phyloP scores from a whole-genome alignment of 2,888 invertebrate species.

The Archaeoteleia sp. region DNA sequence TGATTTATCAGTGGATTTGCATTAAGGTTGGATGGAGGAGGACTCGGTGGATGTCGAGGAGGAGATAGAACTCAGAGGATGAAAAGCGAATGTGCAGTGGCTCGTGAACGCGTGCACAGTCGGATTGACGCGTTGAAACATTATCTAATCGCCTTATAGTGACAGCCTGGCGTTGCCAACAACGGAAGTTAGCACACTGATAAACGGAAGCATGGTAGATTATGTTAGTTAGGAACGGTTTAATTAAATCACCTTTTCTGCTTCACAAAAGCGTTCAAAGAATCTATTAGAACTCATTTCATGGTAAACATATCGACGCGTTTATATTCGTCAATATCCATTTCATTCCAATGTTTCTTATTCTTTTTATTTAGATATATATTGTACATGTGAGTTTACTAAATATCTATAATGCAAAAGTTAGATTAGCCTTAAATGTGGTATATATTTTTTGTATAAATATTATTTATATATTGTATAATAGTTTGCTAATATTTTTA shows the following conservation, averaged over 20 bases:
- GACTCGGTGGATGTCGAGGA: slow-evolving; percentile 34
- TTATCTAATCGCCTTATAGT: slow-evolving; percentile 63
- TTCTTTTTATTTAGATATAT: too few relatives aligned
- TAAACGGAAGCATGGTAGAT: slow-evolving; percentile 58
- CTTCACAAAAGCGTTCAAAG: slow-evolving; percentile 10
- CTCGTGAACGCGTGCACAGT: slow-evolving; percentile 55
- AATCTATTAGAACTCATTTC: background rate
- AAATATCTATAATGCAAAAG: too few relatives aligned
- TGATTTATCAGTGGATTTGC: slow-evolving; percentile 59
- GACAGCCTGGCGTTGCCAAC: slow-evolving; percentile 52
- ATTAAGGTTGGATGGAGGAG: slow-evolving; percentile 44
- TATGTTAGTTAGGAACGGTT: slow-evolving; percentile 61
- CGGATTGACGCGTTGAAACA: slow-evolving; percentile 56
- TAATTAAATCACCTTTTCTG: slow-evolving; percentile 58
- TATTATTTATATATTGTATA: too few relatives aligned
- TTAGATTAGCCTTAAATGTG: too few relatives aligned
- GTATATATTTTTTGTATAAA: too few relatives aligned
- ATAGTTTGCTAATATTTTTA: too few relatives aligned
- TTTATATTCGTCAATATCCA: too few relatives aligned
- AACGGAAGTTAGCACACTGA: slow-evolving; percentile 50
- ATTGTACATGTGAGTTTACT: too few relatives aligned
- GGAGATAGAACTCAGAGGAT: slow-evolving; percentile 37
- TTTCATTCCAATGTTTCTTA: too few relatives aligned
- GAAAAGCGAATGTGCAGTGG: slow-evolving; percentile 42
- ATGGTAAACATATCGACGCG: background rate